These are phyloP conservation scores for Catocala fraxini DNA, from an alignment of 2,888 invertebrate species.

Conservation along the genomic window DNA sequence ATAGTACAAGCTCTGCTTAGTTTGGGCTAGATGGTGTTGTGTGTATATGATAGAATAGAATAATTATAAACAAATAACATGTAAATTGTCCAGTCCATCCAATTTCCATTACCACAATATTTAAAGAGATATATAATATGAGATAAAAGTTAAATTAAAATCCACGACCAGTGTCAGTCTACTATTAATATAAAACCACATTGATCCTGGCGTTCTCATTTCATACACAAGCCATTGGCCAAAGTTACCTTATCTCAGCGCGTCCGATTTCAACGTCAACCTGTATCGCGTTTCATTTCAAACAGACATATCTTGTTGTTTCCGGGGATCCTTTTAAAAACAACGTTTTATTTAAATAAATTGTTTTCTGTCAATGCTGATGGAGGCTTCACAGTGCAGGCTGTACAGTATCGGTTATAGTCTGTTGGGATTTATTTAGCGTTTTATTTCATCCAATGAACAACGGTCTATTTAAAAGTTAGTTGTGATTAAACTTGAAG, in stretches of 20 bases:
- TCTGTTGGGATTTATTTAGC: neutral
- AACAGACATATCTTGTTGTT: constrained; percentile 40
- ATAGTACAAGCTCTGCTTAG: no score
- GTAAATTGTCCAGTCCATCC: no score
- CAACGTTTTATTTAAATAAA: constrained; percentile 30
- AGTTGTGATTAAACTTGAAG: no score
- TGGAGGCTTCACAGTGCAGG: neutral
- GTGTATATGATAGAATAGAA: no score
- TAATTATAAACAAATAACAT: no score
- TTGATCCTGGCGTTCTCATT: constrained; percentile 9
- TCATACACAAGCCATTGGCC: constrained; percentile 41
- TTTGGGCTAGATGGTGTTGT: no score
- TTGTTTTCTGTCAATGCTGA: constrained; percentile 19
- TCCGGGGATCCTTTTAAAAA: constrained; percentile 49
- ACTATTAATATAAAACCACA: constrained; percentile 5
- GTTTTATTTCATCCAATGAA: neutral
- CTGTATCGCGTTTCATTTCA: constrained; percentile 43
- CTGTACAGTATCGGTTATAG: neutral
- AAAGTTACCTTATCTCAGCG: constrained; percentile 55
- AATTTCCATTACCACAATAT: no score
- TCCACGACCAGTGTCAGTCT: neutral
- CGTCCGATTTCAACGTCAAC: constrained; percentile 45
- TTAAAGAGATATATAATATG: no score
- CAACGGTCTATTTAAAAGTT: no score
- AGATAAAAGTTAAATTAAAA: neutral